Evolutionary conservation across 1,140 invertebrate genomes (phyloP), one percentile per base, ranked within the genome.

Genomic region (Batillaria attramentaria): DNA sequence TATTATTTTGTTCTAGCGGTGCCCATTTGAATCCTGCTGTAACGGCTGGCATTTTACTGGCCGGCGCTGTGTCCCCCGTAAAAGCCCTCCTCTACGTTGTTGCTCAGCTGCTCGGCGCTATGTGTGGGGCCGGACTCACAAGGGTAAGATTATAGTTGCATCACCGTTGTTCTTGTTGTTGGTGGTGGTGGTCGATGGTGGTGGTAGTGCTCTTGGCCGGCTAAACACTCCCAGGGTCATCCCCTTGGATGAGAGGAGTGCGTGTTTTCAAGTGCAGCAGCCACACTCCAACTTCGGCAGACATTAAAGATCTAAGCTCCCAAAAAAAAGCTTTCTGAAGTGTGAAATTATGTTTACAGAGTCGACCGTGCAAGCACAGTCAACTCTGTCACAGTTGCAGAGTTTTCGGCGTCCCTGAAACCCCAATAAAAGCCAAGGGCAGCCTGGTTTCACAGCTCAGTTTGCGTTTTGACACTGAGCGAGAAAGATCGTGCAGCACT

Each of bases 11-110:
- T 73, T 57, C 33, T 54, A 91, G 91, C 79, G 91, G 91, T 39
- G 91, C 84, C 35, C 91, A 92, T 78, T 85, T 92, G 62, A 92
- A 92, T 77, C 91, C 91, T 35, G 91, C 87, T 0, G 89, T 91
- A 6, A 89, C 91, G 0, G 39, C 90, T 20, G 88, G 84, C 5
- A 80, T 90, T 0, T 79, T 82, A 6, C 41, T 91, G 35, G 54
- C 82, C 33, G 88, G 90, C 0, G 89, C 84, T 18, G 84, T 91
- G 24, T 54, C 74, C 3, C 62, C 81, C 0, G n/a, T 81, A 8
- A 72, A 87, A 39, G 83, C 84, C 5, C 60, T 86, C 8, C 78
- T 81, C 10, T 91, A 91, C 75, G 70, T 88, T 28, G n/a, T 86
- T 20, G 81, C 82, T 60, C 91, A 91, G 76, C 62, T 91, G 0